Evolutionary conservation across 1,140 invertebrate species (phyloP), one percentile per base, ranked within the genome.

Genomic region (Zaprionus davidi): DNA sequence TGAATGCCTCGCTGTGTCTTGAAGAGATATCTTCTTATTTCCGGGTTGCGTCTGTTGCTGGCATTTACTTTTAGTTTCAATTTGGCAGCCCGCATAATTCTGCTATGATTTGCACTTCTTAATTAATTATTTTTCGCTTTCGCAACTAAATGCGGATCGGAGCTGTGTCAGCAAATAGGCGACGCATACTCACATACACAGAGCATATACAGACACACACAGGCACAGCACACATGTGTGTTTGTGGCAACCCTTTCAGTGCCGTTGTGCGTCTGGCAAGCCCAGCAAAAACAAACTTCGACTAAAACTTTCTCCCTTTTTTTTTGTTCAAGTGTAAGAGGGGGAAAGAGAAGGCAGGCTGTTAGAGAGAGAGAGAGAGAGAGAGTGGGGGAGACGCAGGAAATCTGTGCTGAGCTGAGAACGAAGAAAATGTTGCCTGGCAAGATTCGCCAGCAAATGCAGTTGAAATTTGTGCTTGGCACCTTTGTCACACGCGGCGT

Each of bases 81-180:
- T 87, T 87, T 88, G 74, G 60, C 71, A 78, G 65, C 84, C 84
- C 84, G 84, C 84, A 87, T 87, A 87, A 87, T 87, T 87, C 78
- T 87, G 83, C 83, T 83, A 87, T 87, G 83, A 87, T 87, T 87
- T 87, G 84, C 84, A 87, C 84, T 87, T 87, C 84, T 83, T 87
- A 87, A 87, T 87, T 87, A 87, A 87, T 87, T 87, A 88, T 88
- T 87, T 87, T 87, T 78, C 78, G 68, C 70, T 81, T 78, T 85
- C 75, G 69, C 67, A 77, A 78, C 72, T 75, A 83, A 84, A 84
- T 75, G 69, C 74, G 74, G 71, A 85, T 81, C 71, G 59, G 57
- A 77, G 81, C 81, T 84, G 78, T 49, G 81, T 84, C 81, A 84
- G 81, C 81, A 84, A 76, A 71, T 71, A 70, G 46, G 31, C 34